Percentiles rank a stretch among this genome's conserved stretches.
Evolutionary conservation across 2,113 vertebrate species (phyloP).

Genomic region (Gila orcuttii): DNA sequence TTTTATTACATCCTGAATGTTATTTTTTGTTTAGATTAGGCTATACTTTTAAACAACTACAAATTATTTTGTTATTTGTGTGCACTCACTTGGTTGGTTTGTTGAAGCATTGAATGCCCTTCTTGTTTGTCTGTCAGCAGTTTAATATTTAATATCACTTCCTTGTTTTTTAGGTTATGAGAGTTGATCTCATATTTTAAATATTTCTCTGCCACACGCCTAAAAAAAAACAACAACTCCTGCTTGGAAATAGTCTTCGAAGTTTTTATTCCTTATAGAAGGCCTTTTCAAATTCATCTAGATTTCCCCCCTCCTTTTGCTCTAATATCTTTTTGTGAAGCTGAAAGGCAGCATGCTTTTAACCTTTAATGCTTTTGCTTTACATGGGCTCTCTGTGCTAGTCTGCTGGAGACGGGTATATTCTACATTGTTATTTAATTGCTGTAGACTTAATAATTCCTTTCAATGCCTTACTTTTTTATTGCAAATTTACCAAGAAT

Average conservation of each 20-base stretch:
- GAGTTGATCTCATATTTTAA: background rate
- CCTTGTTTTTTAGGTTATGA: background rate
- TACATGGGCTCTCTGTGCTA: background rate
- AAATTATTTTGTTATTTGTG: background rate
- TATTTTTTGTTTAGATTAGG: too few relatives aligned
- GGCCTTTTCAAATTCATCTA: background rate
- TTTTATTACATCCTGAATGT: background rate
- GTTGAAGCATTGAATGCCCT: background rate
- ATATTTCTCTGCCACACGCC: background rate
- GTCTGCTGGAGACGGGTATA: background rate
- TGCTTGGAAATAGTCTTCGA: background rate
- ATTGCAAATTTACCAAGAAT: background rate
- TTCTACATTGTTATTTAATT: conserved; percentile 17
- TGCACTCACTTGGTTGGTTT: background rate
- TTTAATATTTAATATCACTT: conserved; percentile 2
- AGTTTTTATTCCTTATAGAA: background rate
- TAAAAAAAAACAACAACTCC: background rate
- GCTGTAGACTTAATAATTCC: conserved; percentile 28
- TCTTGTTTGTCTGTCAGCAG: conserved; percentile 3
- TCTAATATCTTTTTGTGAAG: conserved; percentile 7
- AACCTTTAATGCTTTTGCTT: conserved; percentile 35
- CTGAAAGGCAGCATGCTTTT: conserved; percentile 30
- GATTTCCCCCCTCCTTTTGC: background rate
- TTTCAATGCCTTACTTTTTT: background rate
- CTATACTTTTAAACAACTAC: background rate